A percentile compares a stretch with the other conserved stretches of the same genome.
Evolutionary conservation across 2,113 vertebrate species (phyloP).

Genomic region (Ophthalmolycus amberensis): DNA sequence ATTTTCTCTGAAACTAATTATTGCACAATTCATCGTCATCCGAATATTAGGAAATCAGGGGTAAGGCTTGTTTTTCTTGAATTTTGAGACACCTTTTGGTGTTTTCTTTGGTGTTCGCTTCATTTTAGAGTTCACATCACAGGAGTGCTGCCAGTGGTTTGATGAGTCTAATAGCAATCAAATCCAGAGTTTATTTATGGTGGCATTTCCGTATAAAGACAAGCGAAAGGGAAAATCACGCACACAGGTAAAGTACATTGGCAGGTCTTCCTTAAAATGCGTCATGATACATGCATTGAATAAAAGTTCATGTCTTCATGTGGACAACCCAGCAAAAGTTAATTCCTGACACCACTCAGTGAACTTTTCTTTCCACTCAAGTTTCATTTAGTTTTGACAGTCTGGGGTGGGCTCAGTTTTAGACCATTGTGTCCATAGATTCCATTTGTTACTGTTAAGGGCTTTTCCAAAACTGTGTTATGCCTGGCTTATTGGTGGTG

Average conservation of each 20-base stretch:
- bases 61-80: constrained; percentile 11
- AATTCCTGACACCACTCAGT: constrained; percentile 42
- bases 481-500: constrained; percentile 55
- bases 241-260: background rate
- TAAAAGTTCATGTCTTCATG: background rate
- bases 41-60: background rate
- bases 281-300: background rate
- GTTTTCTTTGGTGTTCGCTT: background rate
- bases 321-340: constrained; percentile 43
- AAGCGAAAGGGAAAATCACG: background rate
- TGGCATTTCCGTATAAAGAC: constrained; percentile 10
- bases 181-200: constrained; percentile 12
- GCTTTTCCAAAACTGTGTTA: constrained; percentile 65
- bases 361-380: constrained; percentile 56
- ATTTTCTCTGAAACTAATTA: constrained; percentile 15
- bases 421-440: constrained; percentile 65
- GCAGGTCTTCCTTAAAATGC: constrained; percentile 1
- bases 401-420: constrained; percentile 59
- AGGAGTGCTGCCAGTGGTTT: constrained; percentile 1
- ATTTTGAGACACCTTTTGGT: constrained; percentile 8
- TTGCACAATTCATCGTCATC: background rate
- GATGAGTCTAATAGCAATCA: constrained; percentile 17
- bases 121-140: constrained; percentile 15
- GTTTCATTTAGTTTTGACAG: constrained; percentile 69
- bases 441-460: constrained; percentile 67